Evolutionary conservation across 2,888 invertebrate species (phyloP).

Genomic region (Aromia moschata): DNA sequence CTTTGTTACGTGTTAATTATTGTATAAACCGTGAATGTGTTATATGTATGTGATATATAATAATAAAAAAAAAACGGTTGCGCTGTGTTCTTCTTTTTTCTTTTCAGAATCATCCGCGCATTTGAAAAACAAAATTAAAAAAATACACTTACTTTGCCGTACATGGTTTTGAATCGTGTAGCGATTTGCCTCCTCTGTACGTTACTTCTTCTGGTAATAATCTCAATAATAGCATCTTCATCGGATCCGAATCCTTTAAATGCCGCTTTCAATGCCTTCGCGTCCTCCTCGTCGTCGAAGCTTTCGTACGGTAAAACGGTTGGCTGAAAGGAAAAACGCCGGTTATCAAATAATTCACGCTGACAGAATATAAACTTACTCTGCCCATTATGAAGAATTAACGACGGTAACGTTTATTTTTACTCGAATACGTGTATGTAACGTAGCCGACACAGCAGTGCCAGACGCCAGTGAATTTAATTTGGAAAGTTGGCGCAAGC

Average conservation of each 20-base stretch:
- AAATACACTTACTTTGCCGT: slow-evolving; percentile 69
- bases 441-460: slow-evolving; percentile 2
- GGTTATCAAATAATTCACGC: not conserved
- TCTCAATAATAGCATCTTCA: slow-evolving; percentile 72
- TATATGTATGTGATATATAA: too few relatives aligned
- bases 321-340: slow-evolving; percentile 21
- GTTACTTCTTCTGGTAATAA: slow-evolving; percentile 72
- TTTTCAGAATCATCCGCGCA: too few relatives aligned
- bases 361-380: slow-evolving; percentile 3
- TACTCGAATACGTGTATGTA: slow-evolving; percentile 2
- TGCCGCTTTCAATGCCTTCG: slow-evolving; percentile 56
- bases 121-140: too few relatives aligned
- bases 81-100: too few relatives aligned
- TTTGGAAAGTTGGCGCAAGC: slow-evolving; percentile 13
- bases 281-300: slow-evolving; percentile 57
- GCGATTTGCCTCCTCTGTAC: slow-evolving; percentile 73
- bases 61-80: too few relatives aligned
- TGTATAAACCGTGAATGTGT: too few relatives aligned
- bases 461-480: not conserved
- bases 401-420: not conserved
- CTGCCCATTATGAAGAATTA: slow-evolving; percentile 5
- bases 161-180: slow-evolving; percentile 69
- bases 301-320: slow-evolving; percentile 47
- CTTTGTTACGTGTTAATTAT: too few relatives aligned
- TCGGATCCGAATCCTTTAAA: slow-evolving; percentile 66